Base-by-base conservation (phyloP, 1,140 invertebrate genomes). In the Drosophila quadrilineata region DNA sequence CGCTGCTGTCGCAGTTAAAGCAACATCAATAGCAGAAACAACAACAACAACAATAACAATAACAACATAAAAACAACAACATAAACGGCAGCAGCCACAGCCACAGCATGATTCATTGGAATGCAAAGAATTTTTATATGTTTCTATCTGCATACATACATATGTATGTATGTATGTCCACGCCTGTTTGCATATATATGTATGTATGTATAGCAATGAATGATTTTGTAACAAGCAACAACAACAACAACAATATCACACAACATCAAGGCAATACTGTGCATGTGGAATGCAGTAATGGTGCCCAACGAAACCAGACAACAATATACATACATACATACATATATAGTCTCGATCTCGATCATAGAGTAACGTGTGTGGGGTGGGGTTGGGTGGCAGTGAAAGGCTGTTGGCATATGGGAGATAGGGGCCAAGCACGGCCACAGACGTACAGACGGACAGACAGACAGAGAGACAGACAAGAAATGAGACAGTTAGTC, bases 111-210 rank as follows among this genome's bases (percentile, higher is more conserved):
- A 85, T 85, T 85, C 77, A 84, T 77, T 85, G 79, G 79, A 85
- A 85, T 85, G 79, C 79, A 67, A 85, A 79, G 79, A 85, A 85
- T 85, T 85, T 85, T 85, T 85, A 85, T 85, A 79, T 79, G 66
- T 85, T 85, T 84, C 70, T 85, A 85, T 84, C 74, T 77, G 64
- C 74, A 64, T 84, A 63, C 21, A 12, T 53, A 53, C 45, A 26
- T 45, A 33, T 29, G 12, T 43, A 26, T 46, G 29, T 26, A 10
- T 45, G 49, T 40, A 40, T 70, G 64, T 53, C n/a, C 21, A n/a
- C 24, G 21, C 24, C 17, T 41, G 21, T 9, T 22, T 58, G 54
- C 50, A 70, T 64, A 73, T 79, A 63, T 49, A 53, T 84, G 75
- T 82, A 76, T 84, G 84, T 84, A 54, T 71, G 77, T 77, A 76